A percentile compares a stretch with the other conserved stretches of the same genome.
phyloP scores from a whole-genome alignment of 1,140 invertebrate species.

The Drosophila fuyamai region DNA sequence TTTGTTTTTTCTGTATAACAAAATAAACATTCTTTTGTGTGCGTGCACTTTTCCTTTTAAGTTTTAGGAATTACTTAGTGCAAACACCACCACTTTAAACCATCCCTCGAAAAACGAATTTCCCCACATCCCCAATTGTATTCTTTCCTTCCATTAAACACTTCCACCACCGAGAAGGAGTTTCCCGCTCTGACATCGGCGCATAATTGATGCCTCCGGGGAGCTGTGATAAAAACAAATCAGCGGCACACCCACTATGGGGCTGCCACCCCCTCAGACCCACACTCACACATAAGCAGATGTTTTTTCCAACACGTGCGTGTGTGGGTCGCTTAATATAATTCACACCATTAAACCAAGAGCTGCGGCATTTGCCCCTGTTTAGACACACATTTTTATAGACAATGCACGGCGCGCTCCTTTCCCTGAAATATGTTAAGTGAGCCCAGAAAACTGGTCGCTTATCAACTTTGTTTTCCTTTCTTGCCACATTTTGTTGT shows the following conservation, averaged over 20 bases:
- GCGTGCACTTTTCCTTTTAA: constrained; percentile 23
- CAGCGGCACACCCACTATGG: constrained; percentile 54
- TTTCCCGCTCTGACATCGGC: constrained; percentile 45
- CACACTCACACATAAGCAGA: constrained; percentile 21
- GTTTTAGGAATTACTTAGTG: constrained; percentile 2
- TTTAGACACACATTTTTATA: constrained; percentile 79
- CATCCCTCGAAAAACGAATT: constrained; percentile 16
- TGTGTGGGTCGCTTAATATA: constrained; percentile 72
- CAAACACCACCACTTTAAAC: constrained; percentile 19
- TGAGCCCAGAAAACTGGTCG: constrained; percentile 41
- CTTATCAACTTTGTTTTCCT: constrained; percentile 72
- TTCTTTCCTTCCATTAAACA: constrained; percentile 48
- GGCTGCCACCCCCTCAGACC: constrained; percentile 16
- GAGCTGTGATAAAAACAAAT: constrained; percentile 82
- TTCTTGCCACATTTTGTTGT: constrained; percentile 28
- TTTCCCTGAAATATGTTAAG: constrained; percentile 70
- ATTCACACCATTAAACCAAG: constrained; percentile 82
- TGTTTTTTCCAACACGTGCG: constrained; percentile 16
- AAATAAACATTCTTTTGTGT: not conserved
- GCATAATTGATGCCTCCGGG: constrained; percentile 81
- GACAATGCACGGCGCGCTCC: constrained; percentile 48
- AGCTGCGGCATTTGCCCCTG: constrained; percentile 71
- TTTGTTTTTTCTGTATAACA: not conserved
- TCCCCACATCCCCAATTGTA: constrained; percentile 19
- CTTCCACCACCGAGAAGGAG: constrained; percentile 33